phyloP scores from a whole-genome alignment of 2,888 invertebrate genomes.

The Cephus pygmeus region DNA sequence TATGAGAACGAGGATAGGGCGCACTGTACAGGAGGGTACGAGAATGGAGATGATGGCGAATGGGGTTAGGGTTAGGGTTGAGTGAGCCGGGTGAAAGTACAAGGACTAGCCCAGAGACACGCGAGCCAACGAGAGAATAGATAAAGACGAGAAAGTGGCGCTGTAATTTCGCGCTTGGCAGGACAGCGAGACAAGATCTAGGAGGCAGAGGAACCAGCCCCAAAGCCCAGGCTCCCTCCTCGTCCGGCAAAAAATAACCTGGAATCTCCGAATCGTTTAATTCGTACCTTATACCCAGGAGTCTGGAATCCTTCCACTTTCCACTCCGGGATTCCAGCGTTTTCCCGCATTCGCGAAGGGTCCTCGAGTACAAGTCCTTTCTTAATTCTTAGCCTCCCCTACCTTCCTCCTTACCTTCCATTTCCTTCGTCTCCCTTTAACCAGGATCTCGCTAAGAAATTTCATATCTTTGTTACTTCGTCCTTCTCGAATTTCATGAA shows the following conservation, averaged over 20 bases:
- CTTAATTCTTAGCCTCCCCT: neutral
- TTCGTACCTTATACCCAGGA: slow-evolving; percentile 16
- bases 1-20: neutral
- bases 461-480: neutral
- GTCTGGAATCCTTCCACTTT: neutral
- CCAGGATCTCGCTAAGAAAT: neutral
- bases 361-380: neutral
- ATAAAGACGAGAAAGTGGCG: slow-evolving; percentile 21
- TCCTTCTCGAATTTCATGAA: neutral
- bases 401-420: neutral
- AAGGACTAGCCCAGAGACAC: neutral
- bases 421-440: neutral
- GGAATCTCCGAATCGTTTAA: slow-evolving; percentile 29
- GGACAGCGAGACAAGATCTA: slow-evolving; percentile 26
- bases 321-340: neutral
- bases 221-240: neutral
- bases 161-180: slow-evolving; percentile 44
- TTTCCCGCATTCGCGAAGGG: neutral
- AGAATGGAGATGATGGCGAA: neutral
- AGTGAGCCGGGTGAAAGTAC: neutral
- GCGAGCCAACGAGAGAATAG: neutral
- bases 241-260: neutral
- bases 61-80: neutral
- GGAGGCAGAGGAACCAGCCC: neutral
- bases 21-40: neutral